Percentiles rank a stretch among this genome's conserved stretches.
Evolutionary conservation across 1,140 invertebrate genomes (phyloP).

Genomic region (Zaprionus ghesquierei): DNA sequence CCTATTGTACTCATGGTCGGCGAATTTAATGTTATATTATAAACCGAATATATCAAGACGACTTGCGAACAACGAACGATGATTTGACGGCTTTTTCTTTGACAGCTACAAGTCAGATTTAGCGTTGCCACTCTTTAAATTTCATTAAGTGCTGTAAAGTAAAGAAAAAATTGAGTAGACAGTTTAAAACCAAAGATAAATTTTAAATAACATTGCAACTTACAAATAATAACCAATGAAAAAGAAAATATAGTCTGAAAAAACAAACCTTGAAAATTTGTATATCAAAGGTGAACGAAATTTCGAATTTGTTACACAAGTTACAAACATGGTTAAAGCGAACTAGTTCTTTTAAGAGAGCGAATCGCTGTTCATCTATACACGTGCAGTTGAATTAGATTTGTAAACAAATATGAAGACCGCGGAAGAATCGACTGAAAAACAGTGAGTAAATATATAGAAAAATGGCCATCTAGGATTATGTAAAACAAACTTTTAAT

Average conservation of each 20-base stretch:
- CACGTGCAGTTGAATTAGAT: conserved; percentile 46
- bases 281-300: too few relatives aligned
- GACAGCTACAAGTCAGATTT: conserved; percentile 1
- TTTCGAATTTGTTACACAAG: too few relatives aligned
- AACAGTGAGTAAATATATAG: conserved; percentile 47
- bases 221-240: neutral
- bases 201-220: neutral
- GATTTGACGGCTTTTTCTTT: conserved; percentile 81
- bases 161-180: neutral
- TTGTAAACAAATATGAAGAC: conserved; percentile 64
- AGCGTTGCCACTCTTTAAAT: neutral
- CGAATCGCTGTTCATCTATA: neutral
- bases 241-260: neutral
- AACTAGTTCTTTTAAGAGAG: neutral
- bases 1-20: conserved; percentile 96
- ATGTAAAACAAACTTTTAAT: neutral
- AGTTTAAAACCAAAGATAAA: neutral
- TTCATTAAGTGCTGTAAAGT: neutral
- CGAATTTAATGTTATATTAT: conserved; percentile 22
- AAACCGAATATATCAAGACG: conserved; percentile 29
- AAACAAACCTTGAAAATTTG: too few relatives aligned
- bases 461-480: neutral
- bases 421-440: conserved; percentile 54
- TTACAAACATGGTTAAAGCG: too few relatives aligned
- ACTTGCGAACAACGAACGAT: conserved; percentile 49